Conservation (phyloP, 2,888 invertebrate genomes). For the Hydropsyche betteni region DNA sequence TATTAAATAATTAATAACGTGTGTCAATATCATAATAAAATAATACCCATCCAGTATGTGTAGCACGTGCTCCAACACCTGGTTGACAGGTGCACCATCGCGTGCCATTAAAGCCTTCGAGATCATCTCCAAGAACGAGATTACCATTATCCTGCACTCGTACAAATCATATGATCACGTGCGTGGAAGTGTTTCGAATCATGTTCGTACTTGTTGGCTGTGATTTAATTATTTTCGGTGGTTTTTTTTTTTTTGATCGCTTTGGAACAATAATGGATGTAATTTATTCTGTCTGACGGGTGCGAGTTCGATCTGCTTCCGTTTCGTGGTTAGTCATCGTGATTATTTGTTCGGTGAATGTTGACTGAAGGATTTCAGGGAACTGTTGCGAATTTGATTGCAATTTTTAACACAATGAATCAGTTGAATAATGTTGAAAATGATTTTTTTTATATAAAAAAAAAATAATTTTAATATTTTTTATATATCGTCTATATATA, state of each 20-base stretch:
- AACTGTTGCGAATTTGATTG: too few species aligned
- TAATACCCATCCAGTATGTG: neutral
- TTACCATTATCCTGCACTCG: neutral
- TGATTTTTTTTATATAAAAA: neutral
- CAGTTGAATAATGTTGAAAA: too few species aligned
- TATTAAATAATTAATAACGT: too few species aligned
- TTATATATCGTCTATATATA: too few species aligned
- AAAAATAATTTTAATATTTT: too few species aligned
- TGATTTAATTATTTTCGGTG: neutral
- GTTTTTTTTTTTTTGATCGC: neutral
- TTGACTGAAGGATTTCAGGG: too few species aligned
- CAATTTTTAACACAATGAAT: too few species aligned
- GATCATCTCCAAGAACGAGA: neutral
- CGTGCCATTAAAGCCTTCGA: neutral
- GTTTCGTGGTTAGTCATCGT: slow-evolving; percentile 29
- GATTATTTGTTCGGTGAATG: slow-evolving; percentile 6
- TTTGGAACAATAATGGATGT: slow-evolving; percentile 19
- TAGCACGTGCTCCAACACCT: neutral
- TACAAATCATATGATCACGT: neutral
- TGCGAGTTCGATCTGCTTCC: slow-evolving; percentile 31
- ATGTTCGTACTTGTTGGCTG: too few species aligned
- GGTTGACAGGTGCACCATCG: slow-evolving; percentile 16
- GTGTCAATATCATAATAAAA: neutral
- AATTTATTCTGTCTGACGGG: slow-evolving; percentile 9
- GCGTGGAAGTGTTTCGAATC: neutral